Evolutionary conservation across 2,888 invertebrate genomes (phyloP).

Genomic region (Uloborus plumipes): DNA sequence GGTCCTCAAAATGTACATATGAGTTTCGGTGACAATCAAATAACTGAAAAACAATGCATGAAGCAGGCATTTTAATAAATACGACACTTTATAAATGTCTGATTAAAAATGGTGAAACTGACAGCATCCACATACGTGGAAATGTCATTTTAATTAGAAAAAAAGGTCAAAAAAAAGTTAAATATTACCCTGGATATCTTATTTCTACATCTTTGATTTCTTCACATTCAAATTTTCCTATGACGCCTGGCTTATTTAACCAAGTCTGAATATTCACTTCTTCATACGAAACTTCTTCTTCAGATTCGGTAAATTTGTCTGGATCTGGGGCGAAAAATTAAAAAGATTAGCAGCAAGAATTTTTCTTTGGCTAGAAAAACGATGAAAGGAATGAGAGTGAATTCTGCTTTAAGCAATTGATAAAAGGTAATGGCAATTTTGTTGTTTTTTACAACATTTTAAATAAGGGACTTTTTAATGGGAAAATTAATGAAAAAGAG

Average conservation of each 20-base stretch:
- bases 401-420: too few species aligned
- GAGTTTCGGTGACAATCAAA: conserved; percentile 86
- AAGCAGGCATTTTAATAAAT: neutral
- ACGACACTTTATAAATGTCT: too few species aligned
- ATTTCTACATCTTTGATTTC: conserved; percentile 91
- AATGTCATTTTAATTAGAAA: too few species aligned
- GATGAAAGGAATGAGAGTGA: too few species aligned
- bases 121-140: too few species aligned
- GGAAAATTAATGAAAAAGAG: too few species aligned
- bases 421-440: too few species aligned
- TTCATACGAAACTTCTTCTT: conserved; percentile 73
- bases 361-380: neutral
- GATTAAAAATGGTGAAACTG: too few species aligned
- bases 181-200: conserved; percentile 80
- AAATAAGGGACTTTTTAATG: too few species aligned
- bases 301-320: conserved; percentile 69
- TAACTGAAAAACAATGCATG: conserved; percentile 76
- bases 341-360: conserved; percentile 7
- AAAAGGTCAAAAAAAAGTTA: too few species aligned
- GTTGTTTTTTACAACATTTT: too few species aligned
- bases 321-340: conserved; percentile 60
- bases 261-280: conserved; percentile 83
- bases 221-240: conserved; percentile 90
- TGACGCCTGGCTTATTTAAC: conserved; percentile 85
- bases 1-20: conserved; percentile 84